Evolutionary conservation across 2,113 vertebrate species (phyloP), one percentile per base, ranked within the genome.

Genomic region (Megaleporinus macrocephalus): DNA sequence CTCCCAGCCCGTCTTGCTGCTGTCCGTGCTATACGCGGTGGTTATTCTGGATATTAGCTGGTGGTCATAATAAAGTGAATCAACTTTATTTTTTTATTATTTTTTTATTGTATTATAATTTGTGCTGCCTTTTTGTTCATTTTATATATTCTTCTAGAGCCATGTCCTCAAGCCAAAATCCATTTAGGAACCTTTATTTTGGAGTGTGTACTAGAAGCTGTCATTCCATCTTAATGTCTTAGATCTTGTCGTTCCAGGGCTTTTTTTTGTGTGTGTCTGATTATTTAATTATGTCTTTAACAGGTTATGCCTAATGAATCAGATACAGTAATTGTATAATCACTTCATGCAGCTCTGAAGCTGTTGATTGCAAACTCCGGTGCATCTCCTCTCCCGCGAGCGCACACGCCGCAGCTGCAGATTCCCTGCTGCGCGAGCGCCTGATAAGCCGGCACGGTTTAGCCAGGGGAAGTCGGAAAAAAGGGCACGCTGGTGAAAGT

Each of bases 291-390:
- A 82, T 61, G 73, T 70, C 66, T 75, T 68, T 76, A 76, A 76
- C 72, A 69, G 80, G 80, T 76, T 82, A 59, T 73, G 80, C 80
- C 72, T 82, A 82, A 82, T 82, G 80, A 82, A 82, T 76, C 80
- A 82, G 80, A 76, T 65, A 68, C 73, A 61, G 80, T 76, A 82
- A 82, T 76, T 76, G 63, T 69, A 53, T 76, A 82, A 82, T 82
- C 80, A 82, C 80, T 76, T 76, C 72, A 75, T 81, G 53, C 16
- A 36, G 62, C 80, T 81, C 30, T 47, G 61, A 76, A 82, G 73
- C 53, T n/a, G 73, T 66, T 82, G 80, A 82, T 82, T 82, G 80
- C 80, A 76, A 82, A 82, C 80, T 47, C 65, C 20, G 53, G 57
- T 26, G 66, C 73, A 51, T 82, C 80, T 82, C 51, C 51, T 70